Conservation (phyloP, 2,113 vertebrate species). For the Muntiacus reevesi region DNA sequence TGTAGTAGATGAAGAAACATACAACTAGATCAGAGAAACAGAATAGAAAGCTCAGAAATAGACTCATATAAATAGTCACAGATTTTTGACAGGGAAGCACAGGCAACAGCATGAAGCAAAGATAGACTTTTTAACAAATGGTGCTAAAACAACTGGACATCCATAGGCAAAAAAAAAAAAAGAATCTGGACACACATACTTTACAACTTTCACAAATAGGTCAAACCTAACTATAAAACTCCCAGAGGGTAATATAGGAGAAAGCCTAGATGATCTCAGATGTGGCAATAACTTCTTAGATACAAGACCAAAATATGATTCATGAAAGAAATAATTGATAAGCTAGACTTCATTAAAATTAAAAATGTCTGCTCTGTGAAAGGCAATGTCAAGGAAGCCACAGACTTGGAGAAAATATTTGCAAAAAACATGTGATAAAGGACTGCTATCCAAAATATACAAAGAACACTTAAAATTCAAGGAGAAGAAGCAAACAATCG, state of each 20-base stretch:
- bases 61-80: background rate
- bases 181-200: background rate
- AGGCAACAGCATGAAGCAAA: background rate
- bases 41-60: background rate
- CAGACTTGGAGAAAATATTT: background rate
- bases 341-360: background rate
- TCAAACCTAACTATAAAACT: background rate
- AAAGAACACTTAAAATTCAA: background rate
- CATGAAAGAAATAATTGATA: background rate
- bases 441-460: background rate
- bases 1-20: background rate
- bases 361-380: background rate
- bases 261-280: background rate
- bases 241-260: background rate
- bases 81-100: background rate
- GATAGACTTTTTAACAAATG: background rate
- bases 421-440: background rate
- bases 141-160: background rate
- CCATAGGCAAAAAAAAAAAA: background rate
- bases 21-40: background rate
- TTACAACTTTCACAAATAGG: background rate
- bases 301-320: background rate
- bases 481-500: background rate
- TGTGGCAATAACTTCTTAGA: background rate
- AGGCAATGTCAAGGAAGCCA: background rate